Evolutionary conservation across 1,140 invertebrate genomes (phyloP), one percentile per base, ranked within the genome.

Genomic region (Drosophila ironensis): DNA sequence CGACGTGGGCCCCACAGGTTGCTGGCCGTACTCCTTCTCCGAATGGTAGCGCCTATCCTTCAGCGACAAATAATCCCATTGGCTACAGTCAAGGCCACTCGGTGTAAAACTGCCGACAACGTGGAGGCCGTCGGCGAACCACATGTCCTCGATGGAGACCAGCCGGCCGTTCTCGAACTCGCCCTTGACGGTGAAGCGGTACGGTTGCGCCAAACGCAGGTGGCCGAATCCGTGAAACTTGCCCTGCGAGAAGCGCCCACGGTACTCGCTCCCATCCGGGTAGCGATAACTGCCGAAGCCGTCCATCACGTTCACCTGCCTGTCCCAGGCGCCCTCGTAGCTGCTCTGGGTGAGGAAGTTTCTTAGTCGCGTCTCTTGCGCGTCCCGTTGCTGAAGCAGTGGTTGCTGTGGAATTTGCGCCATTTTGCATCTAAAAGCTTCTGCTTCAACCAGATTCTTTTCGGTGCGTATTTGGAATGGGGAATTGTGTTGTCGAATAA

Each of bases 251-350:
- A 88, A 88, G 2, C 63, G 25, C 0, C 84, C 84, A 0, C 78
- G 84, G 41, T 88, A 88, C 42, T 86, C 84, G 33, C 63, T 88
- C 16, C 86, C 84, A 56, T 88, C 84, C 14, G 84, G 84, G 68
- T 76, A 88, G 8, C 57, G 66, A 40, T 88, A 88, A 57, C 44
- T 76, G 0, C 84, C 84, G 3, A 86, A 76, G 17, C 84, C 84
- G 20, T 84, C 72, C 84, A 88, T 88, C 46, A 63, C 72, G n/a
- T 72, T 70, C n/a, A 77, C 28, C 4, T 14, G 7, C 1, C 16
- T 11, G 16, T 84, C 69, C 53, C 72, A 88, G 12, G 71, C 53
- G 2, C 84, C 84, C 44, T 86, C 78, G 9, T 69, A 89, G 25
- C 40, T 66, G 61, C 80, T 86, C 14, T 67, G 70, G 2, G 80